These are phyloP conservation scores for Argya squamiceps DNA, from an alignment of 2,797 vertebrate species.

Conservation along the genomic window DNA sequence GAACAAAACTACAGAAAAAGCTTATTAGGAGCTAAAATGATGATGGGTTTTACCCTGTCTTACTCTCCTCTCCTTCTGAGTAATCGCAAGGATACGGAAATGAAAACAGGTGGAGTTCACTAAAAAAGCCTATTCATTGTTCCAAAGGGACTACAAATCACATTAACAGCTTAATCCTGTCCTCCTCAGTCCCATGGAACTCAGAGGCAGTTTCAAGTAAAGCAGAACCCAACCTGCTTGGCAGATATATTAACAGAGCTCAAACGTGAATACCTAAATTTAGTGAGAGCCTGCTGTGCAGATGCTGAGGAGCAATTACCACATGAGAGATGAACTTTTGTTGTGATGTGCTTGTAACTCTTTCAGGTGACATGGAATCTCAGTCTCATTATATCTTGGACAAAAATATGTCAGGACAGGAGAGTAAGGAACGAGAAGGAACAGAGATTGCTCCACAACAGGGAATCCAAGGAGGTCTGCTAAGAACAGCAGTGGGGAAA, in stretches of 20 bases:
- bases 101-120: slow-evolving; percentile 8
- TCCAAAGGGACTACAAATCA: background rate
- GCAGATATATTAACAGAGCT: background rate
- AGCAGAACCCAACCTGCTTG: background rate
- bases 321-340: background rate
- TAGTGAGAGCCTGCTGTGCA: background rate
- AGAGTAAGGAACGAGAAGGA: background rate
- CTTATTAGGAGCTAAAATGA: background rate
- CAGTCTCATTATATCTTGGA: background rate
- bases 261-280: background rate
- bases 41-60: background rate
- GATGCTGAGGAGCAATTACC: background rate
- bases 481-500: background rate
- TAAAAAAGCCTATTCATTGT: background rate
- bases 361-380: background rate
- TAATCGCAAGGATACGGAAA: background rate
- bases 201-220: background rate
- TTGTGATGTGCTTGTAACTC: background rate
- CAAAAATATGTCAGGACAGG: background rate
- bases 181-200: background rate
- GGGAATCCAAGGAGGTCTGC: fast-evolving
- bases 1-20: background rate
- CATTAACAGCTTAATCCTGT: background rate
- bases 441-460: fast-evolving
- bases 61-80: background rate